Evolutionary conservation across 2,888 invertebrate genomes (phyloP), one percentile per base, ranked within the genome.

Genomic region (Cephus nigrinus): DNA sequence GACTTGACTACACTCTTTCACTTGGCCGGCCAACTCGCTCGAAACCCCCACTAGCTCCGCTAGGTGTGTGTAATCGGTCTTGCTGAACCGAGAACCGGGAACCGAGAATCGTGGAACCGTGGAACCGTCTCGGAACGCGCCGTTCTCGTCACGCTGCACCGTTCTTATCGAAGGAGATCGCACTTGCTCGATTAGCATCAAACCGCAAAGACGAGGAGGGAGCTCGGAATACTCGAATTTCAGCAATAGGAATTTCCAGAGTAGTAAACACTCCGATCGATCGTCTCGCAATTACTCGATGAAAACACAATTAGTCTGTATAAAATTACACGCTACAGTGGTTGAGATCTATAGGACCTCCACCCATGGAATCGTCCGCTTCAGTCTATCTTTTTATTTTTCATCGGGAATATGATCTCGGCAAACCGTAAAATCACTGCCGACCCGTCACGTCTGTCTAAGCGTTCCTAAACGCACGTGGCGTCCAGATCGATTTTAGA

Each of bases 1-100:
- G 82, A 81, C 81, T 77, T 80, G 80, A 82, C 84, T 83, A 82
- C 80, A 79, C 81, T 80, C 31, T 71, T 33, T 71, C 71, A 71
- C 71, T 33, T 5, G 71, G 71, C 31, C 78, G 75, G 71, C 36
- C 69, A 35, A 78, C 78, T 79, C 76, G 68, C 34, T 75, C 75
- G 78, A 75, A 79, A 77, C 82, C 84, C 84, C 84, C 83, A 82
- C 84, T 84, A 80, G 31, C 74, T 30, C 76, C 34, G 76, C 76
- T 76, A 76, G 75, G 78, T 78, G 75, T 69, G 77, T 77, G 78
- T 78, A 71, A 78, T 78, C 78, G 69, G 78, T 81, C 80, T 80
- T 77, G 55, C 36, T 76, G 78, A 83, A 81, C 80, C 79, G 79
- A 81, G 81, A 80, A 80, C 82, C 83, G 81, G 80, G 77, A 78